Conservation (phyloP, 2,797 vertebrate species). For the Sciurus carolinensis region DNA sequence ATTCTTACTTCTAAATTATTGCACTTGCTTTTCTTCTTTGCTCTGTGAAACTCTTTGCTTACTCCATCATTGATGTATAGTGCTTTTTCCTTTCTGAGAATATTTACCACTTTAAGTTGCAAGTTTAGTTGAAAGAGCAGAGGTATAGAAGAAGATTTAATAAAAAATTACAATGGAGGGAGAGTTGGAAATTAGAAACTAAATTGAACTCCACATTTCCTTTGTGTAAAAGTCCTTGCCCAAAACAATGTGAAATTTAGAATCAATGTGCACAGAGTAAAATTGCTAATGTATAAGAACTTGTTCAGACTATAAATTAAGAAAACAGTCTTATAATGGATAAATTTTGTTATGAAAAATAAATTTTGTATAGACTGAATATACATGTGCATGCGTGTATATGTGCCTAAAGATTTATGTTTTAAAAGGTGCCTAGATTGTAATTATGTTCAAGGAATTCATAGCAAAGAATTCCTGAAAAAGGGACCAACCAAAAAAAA, state of each 20-base stretch:
- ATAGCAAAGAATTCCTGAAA: constrained; percentile 34
- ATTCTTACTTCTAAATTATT: background rate
- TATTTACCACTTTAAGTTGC: background rate
- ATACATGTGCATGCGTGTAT: background rate
- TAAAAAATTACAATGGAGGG: constrained; percentile 18
- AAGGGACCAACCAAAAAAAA: background rate
- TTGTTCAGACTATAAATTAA: background rate
- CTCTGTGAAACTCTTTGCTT: background rate
- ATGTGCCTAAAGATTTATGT: background rate
- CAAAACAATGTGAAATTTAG: background rate
- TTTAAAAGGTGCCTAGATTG: background rate
- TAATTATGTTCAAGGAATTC: background rate
- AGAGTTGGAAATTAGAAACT: constrained; percentile 23
- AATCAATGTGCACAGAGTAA: background rate
- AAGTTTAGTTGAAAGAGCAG: constrained; percentile 31
- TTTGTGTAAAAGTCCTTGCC: constrained; percentile 43
- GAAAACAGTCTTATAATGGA: background rate
- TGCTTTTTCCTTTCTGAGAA: background rate
- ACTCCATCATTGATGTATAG: background rate
- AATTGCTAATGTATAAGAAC: background rate
- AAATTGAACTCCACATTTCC: constrained; percentile 14
- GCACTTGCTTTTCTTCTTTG: background rate
- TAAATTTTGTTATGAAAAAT: background rate
- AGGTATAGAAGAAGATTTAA: background rate
- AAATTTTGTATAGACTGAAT: background rate